Evolutionary conservation across 2,797 vertebrate genomes (phyloP), one percentile per base, ranked within the genome.

Genomic region (Xiphophorus birchmanni): DNA sequence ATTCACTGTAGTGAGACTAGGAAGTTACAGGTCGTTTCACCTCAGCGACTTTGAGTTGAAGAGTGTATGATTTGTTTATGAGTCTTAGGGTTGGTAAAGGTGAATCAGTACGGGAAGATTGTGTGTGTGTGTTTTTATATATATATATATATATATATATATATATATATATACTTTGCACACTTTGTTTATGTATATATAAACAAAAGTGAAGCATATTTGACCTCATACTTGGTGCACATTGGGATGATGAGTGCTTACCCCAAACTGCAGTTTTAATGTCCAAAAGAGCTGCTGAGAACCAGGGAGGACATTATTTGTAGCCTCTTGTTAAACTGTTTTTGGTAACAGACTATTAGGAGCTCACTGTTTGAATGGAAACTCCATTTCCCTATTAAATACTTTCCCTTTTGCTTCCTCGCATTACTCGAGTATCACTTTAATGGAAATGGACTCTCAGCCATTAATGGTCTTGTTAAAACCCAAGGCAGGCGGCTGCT

Each of bases 131-230:
- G 42, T 79, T 50, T 69, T 50, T 67, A 63, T 42, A 44, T 10
- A 44, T 42, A 42, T 42, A 40, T 32, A 32, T 32, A 32, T 32
- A 32, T 40, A 40, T 40, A 7, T 40, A 40, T 40, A 40, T 3
- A 44, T 54, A 71, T 67, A 56, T 48, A 47, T 15, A 15, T 42
- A 1, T 45, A 47, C 4, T 47, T 47, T 17, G 15, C 47, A 47
- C 47, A 47, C 13, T 17, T 47, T 47, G 13, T 15, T 47, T 47
- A 52, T 52, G 50, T 52, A 52, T 58, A 56, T 69, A 65, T 56
- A 52, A 23, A 23, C 50, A 52, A 74, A 80, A 83, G 81, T 83
- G 77, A 40, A 82, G 80, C 80, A 75, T 87, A 81, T 83, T 82
- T 84, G 77, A 77, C 50, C 75, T 47, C 32, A 78, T 80, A 54